A percentile compares a stretch with the other conserved stretches of the same genome.
phyloP scores from a whole-genome alignment of 53 echinoderm and acorn worm species.

The Pentamera pediparva region DNA sequence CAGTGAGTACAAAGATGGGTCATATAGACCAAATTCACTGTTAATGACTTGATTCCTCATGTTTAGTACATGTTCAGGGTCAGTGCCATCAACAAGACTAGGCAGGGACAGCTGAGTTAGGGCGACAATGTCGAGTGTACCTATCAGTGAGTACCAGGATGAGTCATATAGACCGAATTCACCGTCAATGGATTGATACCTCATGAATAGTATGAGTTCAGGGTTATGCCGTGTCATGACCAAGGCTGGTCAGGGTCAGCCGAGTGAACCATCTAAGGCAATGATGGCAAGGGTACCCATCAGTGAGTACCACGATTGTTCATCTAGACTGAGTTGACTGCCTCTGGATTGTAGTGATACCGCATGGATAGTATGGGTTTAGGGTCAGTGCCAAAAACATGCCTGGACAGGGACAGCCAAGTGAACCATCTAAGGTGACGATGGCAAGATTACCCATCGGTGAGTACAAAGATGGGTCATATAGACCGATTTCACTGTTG shows the following conservation, averaged over 20 bases:
- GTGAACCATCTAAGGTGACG: conserved; percentile 64
- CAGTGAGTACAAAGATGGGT: conserved; percentile 82
- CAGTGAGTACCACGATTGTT: conserved; percentile 71
- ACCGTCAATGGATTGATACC: conserved; percentile 46
- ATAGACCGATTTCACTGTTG: conserved; percentile 47
- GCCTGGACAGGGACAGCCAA: conserved; percentile 80
- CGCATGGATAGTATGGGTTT: conserved; percentile 66
- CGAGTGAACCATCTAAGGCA: conserved; percentile 69
- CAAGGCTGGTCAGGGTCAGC: conserved; percentile 79
- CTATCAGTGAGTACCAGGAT: too few relatives aligned
- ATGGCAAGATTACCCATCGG: conserved; percentile 84
- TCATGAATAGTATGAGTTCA: conserved; percentile 67
- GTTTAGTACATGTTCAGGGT: conserved; percentile 77
- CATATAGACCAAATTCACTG: conserved; percentile 58
- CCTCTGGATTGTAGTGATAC: too few relatives aligned
- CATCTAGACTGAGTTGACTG: too few relatives aligned
- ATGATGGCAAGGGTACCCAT: conserved; percentile 79
- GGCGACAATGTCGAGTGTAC: conserved; percentile 72
- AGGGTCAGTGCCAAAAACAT: conserved; percentile 75
- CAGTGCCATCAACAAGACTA: conserved; percentile 73
- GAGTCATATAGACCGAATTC: conserved; percentile 54
- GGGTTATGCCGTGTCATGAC: conserved; percentile 73
- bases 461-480: conserved; percentile 74
- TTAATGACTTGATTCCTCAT: conserved; percentile 39
- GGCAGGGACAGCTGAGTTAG: conserved; percentile 79